phyloP scores from a whole-genome alignment of 1,140 invertebrate genomes.

The Neodiprion virginianus region DNA sequence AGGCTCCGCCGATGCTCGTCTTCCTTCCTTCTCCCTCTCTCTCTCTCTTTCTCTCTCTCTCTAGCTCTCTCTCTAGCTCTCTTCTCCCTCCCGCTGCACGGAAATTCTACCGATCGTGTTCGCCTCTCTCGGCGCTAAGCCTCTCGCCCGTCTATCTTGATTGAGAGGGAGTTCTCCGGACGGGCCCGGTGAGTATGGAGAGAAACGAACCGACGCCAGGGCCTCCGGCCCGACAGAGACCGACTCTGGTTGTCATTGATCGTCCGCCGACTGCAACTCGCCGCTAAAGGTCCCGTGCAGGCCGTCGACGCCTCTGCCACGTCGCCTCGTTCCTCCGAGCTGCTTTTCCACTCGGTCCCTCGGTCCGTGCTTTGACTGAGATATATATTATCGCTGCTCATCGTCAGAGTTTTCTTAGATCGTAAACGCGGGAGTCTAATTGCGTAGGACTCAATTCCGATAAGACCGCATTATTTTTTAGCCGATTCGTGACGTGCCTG shows the following conservation, averaged over 20 bases:
- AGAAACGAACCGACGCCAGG: slow-evolving; percentile 17
- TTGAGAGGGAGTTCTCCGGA: slow-evolving; percentile 48
- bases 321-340: background rate
- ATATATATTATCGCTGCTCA: too few relatives aligned
- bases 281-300: slow-evolving; percentile 61
- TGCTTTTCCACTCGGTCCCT: too few relatives aligned
- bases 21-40: slow-evolving; percentile 31
- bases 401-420: too few relatives aligned
- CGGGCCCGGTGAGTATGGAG: slow-evolving; percentile 15
- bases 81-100: slow-evolving; percentile 35
- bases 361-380: too few relatives aligned
- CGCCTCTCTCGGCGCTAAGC: slow-evolving; percentile 55
- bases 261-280: slow-evolving; percentile 54
- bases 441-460: too few relatives aligned
- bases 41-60: slow-evolving; percentile 38
- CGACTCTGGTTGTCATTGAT: slow-evolving; percentile 56
- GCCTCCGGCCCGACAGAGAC: slow-evolving; percentile 33
- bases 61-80: slow-evolving; percentile 26
- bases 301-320: slow-evolving; percentile 20
- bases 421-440: too few relatives aligned
- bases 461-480: too few relatives aligned
- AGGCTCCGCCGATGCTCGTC: slow-evolving; percentile 51
- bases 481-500: too few relatives aligned
- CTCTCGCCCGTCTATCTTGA: slow-evolving; percentile 59
- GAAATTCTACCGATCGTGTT: slow-evolving; percentile 56